Conservation (phyloP, 35 echinoderm and acorn worm genomes). For the Apostichopus parvimensis region DNA sequence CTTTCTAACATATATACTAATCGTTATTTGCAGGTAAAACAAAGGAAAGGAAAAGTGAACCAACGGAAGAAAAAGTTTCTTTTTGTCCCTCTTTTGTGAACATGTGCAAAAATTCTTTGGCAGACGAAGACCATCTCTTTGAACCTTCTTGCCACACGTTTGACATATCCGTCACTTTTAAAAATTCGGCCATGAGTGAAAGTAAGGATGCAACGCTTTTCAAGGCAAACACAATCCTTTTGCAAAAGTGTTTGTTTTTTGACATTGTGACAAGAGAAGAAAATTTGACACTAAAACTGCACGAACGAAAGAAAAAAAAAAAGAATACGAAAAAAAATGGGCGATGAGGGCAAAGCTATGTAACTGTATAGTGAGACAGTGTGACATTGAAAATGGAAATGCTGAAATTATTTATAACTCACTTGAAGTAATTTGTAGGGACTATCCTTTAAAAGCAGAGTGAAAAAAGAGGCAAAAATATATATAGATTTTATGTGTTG, state of each 20-base stretch:
- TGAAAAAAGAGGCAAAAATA: neutral
- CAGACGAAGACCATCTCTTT: too few species aligned
- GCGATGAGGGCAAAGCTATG: neutral
- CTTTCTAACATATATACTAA: too few species aligned
- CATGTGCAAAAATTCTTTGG: too few species aligned
- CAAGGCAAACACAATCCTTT: neutral
- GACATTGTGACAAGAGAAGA: neutral
- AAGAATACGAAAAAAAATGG: neutral
- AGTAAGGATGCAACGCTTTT: neutral
- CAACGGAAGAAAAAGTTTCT: too few species aligned
- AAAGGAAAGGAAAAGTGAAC: too few species aligned
- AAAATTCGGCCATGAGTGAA: neutral
- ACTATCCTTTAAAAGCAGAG: constrained; percentile 10
- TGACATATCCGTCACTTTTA: too few species aligned
- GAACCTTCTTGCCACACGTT: too few species aligned
- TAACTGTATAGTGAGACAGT: neutral
- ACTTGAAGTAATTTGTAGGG: constrained; percentile 35
- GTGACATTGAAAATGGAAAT: neutral
- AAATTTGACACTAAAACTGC: neutral
- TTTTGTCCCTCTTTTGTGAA: too few species aligned
- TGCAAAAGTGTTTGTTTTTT: neutral
- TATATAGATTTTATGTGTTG: neutral
- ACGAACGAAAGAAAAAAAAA: neutral
- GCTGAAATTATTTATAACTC: neutral
- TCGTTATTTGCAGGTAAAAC: too few species aligned